A percentile compares a stretch with the other conserved stretches of the same genome.
Conservation (phyloP, 92 coral and sea anemone genomes). For the Meandrina meandrites region DNA sequence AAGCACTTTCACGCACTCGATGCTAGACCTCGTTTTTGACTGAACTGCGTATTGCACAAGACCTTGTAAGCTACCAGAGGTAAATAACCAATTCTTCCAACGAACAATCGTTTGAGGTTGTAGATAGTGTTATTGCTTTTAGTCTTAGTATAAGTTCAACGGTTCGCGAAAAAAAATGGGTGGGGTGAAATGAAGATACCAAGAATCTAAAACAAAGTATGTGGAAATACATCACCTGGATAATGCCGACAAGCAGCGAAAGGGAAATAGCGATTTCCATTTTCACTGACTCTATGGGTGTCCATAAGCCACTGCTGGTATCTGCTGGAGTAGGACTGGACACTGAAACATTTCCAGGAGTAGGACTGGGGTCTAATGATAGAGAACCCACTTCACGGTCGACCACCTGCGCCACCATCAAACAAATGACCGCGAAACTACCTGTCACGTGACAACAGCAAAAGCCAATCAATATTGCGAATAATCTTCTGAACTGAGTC, state of each 20-base stretch:
- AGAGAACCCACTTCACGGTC: constrained; percentile 70
- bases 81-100: no score
- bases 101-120: no score
- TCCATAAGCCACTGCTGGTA: constrained; percentile 51
- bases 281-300: constrained; percentile 67
- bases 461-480: neutral
- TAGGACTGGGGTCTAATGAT: constrained; percentile 23
- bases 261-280: constrained; percentile 80
- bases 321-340: constrained; percentile 26
- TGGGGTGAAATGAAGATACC: no score
- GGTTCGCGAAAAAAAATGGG: no score
- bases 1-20: no score
- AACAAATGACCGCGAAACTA: constrained; percentile 80
- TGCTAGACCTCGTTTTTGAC: no score
- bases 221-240: constrained; percentile 62
- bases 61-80: no score
- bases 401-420: constrained; percentile 78
- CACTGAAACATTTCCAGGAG: constrained; percentile 32
- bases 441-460: constrained; percentile 48
- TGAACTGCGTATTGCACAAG: no score
- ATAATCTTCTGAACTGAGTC: neutral
- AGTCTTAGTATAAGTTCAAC: no score
- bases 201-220: neutral
- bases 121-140: no score
- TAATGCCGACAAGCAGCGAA: constrained; percentile 86